Percentiles rank a stretch among this genome's conserved stretches.
Evolutionary conservation across 2,797 vertebrate genomes (phyloP).

Genomic region (Pipistrellus pipistrellus): DNA sequence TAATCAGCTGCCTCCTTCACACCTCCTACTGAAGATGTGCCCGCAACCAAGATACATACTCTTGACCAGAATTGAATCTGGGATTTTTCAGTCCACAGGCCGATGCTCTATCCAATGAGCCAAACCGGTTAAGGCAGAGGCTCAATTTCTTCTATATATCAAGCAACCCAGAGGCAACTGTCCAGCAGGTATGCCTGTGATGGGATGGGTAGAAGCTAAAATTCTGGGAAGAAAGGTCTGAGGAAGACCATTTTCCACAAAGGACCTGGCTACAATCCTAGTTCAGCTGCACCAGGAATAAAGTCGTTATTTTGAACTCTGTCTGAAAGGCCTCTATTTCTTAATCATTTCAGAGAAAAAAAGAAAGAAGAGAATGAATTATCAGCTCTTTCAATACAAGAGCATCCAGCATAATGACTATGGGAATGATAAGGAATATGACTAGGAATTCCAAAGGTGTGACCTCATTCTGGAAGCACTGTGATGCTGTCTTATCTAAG

Average conservation of each 20-base stretch:
- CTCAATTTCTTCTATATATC: neutral
- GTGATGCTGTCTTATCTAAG: neutral
- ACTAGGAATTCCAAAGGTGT: slow-evolving; percentile 1
- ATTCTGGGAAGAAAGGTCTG: neutral
- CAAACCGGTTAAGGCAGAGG: too few species aligned
- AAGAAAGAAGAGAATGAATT: neutral
- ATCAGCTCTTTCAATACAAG: neutral
- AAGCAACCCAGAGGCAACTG: neutral
- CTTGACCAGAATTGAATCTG: too few species aligned
- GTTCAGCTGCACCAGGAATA: neutral
- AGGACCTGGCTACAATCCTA: neutral
- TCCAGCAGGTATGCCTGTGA: neutral
- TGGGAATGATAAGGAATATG: neutral
- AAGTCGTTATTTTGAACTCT: neutral
- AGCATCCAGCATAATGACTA: neutral
- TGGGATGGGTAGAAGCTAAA: neutral
- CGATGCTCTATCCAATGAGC: too few species aligned
- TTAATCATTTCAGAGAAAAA: slow-evolving; percentile 23
- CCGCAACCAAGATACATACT: too few species aligned
- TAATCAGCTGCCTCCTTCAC: too few species aligned
- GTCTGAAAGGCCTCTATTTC: neutral
- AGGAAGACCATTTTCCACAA: neutral
- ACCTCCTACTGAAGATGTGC: too few species aligned
- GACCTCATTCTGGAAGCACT: neutral
- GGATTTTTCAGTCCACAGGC: too few species aligned